A percentile compares a stretch with the other conserved stretches of the same genome.
phyloP scores from a whole-genome alignment of 2,797 vertebrate species.

The Urophycis tenuis region DNA sequence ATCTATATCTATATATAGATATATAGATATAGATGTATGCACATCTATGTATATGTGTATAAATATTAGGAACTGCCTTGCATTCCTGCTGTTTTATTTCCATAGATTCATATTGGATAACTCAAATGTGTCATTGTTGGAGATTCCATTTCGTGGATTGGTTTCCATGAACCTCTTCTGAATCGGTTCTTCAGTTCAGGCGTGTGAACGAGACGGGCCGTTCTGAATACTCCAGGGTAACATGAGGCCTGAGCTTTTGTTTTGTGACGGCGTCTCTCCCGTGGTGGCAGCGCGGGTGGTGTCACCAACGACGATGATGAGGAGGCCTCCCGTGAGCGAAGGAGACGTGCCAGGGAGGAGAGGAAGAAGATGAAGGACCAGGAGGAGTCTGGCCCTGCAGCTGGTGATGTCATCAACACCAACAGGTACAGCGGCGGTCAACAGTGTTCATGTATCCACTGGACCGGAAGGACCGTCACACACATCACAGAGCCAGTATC shows the following conservation, averaged over 20 bases:
- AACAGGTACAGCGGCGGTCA: slow-evolving; percentile 71
- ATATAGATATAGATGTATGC: too few relatives aligned
- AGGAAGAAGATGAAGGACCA: slow-evolving; percentile 77
- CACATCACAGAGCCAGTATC: too few relatives aligned
- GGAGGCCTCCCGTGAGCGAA: slow-evolving; percentile 82
- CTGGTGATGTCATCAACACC: slow-evolving; percentile 60
- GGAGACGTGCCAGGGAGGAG: slow-evolving; percentile 85
- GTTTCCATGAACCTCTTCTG: too few relatives aligned
- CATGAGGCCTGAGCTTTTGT: not conserved
- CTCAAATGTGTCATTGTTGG: not conserved
- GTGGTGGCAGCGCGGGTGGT: slow-evolving; percentile 69
- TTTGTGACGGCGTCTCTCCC: not conserved
- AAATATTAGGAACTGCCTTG: not conserved
- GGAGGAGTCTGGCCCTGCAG: slow-evolving; percentile 66
- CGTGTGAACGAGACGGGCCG: too few relatives aligned
- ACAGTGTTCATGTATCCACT: too few relatives aligned
- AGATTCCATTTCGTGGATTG: too few relatives aligned
- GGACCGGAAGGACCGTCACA: too few relatives aligned
- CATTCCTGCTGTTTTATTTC: not conserved
- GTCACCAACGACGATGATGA: slow-evolving; percentile 81
- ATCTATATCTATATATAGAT: too few relatives aligned
- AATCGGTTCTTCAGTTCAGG: too few relatives aligned
- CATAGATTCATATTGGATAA: not conserved
- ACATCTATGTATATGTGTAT: too few relatives aligned
- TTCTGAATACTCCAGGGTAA: too few relatives aligned